Percentiles rank a stretch among this genome's conserved stretches.
Conservation (phyloP, 2,888 invertebrate species). For the Diploptera punctata region DNA sequence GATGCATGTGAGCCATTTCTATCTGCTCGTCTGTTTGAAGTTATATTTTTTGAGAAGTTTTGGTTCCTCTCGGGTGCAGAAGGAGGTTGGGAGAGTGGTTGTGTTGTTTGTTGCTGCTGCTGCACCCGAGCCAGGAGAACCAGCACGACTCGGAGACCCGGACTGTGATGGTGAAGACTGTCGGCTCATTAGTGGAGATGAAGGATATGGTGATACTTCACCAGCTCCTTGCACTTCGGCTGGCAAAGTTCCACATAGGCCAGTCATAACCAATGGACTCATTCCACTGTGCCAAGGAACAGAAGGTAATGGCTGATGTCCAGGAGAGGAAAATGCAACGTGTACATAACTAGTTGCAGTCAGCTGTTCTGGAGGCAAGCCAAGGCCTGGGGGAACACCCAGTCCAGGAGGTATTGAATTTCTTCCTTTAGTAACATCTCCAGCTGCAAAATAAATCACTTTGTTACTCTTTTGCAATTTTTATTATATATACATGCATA, state of each 20-base stretch:
- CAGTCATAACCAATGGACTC: constrained; percentile 45
- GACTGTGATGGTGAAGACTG: constrained; percentile 77
- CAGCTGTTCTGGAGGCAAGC: constrained; percentile 35
- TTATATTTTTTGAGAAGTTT: constrained; percentile 1
- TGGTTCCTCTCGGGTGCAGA: constrained; percentile 18
- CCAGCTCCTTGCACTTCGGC: constrained; percentile 51
- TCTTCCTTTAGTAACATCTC: constrained; percentile 30
- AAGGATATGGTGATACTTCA: constrained; percentile 50
- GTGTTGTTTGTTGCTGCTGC: too few relatives aligned
- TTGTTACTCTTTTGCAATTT: not conserved
- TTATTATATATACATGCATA: not conserved
- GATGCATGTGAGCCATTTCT: constrained; percentile 2
- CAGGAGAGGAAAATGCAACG: constrained; percentile 40
- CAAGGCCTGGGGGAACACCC: constrained; percentile 35
- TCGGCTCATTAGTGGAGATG: constrained; percentile 75
- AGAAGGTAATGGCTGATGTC: constrained; percentile 36
- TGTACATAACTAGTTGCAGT: constrained; percentile 36
- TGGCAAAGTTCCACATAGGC: constrained; percentile 50
- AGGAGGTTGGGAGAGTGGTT: constrained; percentile 54
- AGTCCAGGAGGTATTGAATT: constrained; percentile 34
- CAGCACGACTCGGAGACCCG: constrained; percentile 65
- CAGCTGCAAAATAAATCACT: constrained; percentile 19
- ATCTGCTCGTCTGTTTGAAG: not conserved
- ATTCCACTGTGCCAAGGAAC: constrained; percentile 36
- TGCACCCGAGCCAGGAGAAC: constrained; percentile 67